Conservation (phyloP, 2,113 vertebrate species). For the Anser brachyrhynchus region DNA sequence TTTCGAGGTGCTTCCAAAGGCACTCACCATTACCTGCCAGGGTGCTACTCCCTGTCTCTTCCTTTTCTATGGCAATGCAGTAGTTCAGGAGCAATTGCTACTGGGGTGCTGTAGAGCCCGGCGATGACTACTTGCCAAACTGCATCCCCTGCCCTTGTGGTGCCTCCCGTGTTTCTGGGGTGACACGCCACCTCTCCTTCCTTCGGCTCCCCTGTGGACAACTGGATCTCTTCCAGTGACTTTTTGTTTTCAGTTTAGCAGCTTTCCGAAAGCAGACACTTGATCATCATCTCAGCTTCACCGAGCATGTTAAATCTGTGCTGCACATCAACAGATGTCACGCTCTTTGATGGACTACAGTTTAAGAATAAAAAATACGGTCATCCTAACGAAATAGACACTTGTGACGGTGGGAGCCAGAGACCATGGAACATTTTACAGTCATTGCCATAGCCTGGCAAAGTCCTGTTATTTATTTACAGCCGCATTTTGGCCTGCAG, state of each 20-base stretch:
- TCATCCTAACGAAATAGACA: slow-evolving; percentile 8
- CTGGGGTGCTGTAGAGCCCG: background rate
- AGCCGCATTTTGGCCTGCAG: background rate
- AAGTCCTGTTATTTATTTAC: slow-evolving; percentile 21
- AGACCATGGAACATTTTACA: slow-evolving; percentile 7
- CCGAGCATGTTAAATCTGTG: background rate
- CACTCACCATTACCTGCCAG: fast-evolving
- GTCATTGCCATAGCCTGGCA: background rate
- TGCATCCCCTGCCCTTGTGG: background rate
- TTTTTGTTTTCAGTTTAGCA: background rate
- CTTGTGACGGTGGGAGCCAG: slow-evolving; percentile 11
- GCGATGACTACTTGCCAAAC: background rate
- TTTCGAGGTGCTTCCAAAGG: background rate
- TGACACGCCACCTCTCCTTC: background rate
- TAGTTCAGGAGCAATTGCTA: background rate
- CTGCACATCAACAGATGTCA: slow-evolving; percentile 11
- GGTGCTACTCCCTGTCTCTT: background rate
- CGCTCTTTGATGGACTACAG: background rate
- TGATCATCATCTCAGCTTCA: slow-evolving; percentile 13
- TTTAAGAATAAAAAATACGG: slow-evolving; percentile 17
- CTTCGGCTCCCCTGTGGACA: background rate
- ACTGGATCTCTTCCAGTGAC: background rate
- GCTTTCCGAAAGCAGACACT: slow-evolving; percentile 10
- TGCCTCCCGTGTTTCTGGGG: background rate
- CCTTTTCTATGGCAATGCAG: background rate